Evolutionary conservation across 1,140 invertebrate genomes (phyloP).

Genomic region (Trichonephila inaurata): DNA sequence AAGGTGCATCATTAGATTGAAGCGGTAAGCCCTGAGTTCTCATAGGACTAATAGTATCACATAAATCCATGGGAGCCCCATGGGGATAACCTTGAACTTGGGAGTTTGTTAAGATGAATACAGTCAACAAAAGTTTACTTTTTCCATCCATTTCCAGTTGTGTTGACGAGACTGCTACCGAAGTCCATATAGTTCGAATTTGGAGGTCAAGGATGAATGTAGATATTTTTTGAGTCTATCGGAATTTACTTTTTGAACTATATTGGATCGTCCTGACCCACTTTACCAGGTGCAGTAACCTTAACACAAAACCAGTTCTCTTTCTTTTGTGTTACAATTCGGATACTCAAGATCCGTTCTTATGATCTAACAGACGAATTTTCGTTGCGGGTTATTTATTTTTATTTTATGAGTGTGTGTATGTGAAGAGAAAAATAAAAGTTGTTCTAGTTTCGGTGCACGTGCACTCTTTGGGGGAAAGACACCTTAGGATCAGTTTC

Average conservation of each 20-base stretch:
- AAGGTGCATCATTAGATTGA: slow-evolving; percentile 19
- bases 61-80: slow-evolving; percentile 56
- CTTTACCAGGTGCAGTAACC: slow-evolving; percentile 13
- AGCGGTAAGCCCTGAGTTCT: slow-evolving; percentile 28
- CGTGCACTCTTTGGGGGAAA: neutral
- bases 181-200: neutral
- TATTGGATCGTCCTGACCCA: slow-evolving; percentile 21
- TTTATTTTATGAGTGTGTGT: neutral
- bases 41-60: slow-evolving; percentile 61
- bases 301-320: slow-evolving; percentile 49
- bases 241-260: slow-evolving; percentile 28
- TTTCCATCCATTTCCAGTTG: neutral
- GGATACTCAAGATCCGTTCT: neutral
- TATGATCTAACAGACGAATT: slow-evolving; percentile 12
- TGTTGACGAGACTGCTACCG: neutral
- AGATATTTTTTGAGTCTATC: neutral
- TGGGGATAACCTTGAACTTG: slow-evolving; percentile 35
- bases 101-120: neutral
- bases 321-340: neutral
- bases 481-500: neutral
- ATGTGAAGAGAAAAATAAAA: neutral
- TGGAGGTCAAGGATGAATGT: neutral
- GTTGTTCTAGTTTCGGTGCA: slow-evolving; percentile 11
- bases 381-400: neutral
- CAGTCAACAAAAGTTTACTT: neutral